Evolutionary conservation across 1,140 invertebrate species (phyloP).

Genomic region (Ips nitidus): DNA sequence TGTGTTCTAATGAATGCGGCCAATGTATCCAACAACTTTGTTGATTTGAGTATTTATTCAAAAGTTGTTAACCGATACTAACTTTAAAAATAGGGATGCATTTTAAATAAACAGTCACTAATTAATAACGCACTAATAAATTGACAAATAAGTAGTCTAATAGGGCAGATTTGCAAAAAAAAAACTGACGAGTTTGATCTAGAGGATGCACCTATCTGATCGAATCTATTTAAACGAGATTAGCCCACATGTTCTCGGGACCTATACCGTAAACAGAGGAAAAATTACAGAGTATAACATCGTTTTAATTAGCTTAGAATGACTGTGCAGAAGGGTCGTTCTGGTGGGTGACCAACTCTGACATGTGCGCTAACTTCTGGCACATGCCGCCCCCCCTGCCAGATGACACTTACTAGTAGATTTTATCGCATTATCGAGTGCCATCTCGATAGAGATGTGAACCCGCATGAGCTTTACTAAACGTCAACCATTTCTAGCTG

Average conservation of each 20-base stretch:
- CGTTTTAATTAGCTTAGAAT: conserved; percentile 19
- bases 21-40: no score
- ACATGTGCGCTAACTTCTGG: conserved; percentile 25
- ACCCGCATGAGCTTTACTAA: conserved; percentile 5
- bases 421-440: conserved; percentile 15
- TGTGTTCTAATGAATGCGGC: no score
- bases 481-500: neutral
- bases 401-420: conserved; percentile 14
- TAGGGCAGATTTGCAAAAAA: no score
- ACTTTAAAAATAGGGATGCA: no score
- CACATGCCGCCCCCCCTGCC: conserved; percentile 15
- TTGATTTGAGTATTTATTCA: no score
- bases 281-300: conserved; percentile 19
- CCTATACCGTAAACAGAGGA: neutral
- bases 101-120: no score
- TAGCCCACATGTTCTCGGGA: neutral
- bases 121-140: no score
- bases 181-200: neutral
- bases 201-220: neutral
- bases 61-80: no score
- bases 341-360: conserved; percentile 12
- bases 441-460: conserved; percentile 17
- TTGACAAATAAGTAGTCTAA: no score
- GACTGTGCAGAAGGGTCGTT: conserved; percentile 15
- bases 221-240: neutral